phyloP scores from a whole-genome alignment of 2,113 vertebrate species.

The Oceanites oceanicus region DNA sequence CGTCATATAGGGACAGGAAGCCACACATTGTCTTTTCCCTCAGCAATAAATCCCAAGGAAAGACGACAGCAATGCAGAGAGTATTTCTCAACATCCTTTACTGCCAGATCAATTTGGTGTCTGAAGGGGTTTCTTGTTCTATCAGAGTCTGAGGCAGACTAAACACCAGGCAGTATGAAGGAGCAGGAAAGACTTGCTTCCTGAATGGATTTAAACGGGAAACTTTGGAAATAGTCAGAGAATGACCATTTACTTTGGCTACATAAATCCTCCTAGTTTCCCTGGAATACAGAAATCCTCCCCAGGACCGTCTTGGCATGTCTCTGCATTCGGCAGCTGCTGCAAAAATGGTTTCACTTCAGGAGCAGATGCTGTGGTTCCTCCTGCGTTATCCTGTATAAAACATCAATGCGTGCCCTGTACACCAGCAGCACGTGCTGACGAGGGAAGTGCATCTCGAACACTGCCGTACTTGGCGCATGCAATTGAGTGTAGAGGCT shows the following conservation, averaged over 20 bases:
- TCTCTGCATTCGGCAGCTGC: not conserved
- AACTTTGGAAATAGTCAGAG: not conserved
- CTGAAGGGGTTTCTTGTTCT: not conserved
- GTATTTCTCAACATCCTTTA: not conserved
- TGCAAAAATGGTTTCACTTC: not conserved
- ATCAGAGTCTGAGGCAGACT: not conserved
- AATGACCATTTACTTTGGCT: not conserved
- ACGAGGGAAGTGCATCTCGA: rapidly evolving
- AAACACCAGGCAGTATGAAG: not conserved
- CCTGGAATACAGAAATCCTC: not conserved
- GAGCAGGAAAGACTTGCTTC: not conserved
- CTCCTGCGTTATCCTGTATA: rapidly evolving
- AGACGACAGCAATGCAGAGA: not conserved
- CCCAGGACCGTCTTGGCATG: not conserved
- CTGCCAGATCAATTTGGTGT: not conserved
- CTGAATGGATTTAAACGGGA: not conserved
- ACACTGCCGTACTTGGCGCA: rapidly evolving
- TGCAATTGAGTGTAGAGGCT: rapidly evolving
- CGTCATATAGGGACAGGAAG: not conserved
- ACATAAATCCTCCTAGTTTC: not conserved
- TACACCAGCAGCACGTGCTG: rapidly evolving
- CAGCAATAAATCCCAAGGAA: not conserved
- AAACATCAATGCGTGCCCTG: rapidly evolving
- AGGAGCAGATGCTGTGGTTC: not conserved
- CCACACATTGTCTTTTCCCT: not conserved